Evolutionary conservation across 2,797 vertebrate genomes (phyloP), one percentile per base, ranked within the genome.

Genomic region (Sebastes reedi): DNA sequence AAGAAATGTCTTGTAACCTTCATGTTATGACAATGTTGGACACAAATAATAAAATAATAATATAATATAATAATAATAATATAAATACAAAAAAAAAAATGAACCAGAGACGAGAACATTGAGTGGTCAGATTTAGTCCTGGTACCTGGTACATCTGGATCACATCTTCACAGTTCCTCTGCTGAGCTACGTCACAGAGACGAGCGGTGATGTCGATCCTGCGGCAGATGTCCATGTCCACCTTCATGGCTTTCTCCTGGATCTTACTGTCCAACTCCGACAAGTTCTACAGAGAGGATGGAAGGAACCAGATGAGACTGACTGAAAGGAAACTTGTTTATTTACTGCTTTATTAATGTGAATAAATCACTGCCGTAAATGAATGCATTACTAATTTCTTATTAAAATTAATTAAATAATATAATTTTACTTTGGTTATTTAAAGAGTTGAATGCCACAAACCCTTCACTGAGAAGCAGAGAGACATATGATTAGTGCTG

Each of bases 171-270:
- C 97, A 99, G 96, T 98, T 99, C 55, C 98, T 96, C 94, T 99
- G 98, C 94, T 99, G 98, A 1, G 98, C 98, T 32, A 99, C 96
- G 0, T 98, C 98, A 0, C 98, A 99, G 58, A 99, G 90, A 22
- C 97, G 97, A 82, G 98, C 98, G 0, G 98, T 99, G 95, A 99
- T 99, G 75, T 99, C 98, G 0, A 99, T 99, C 80, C 98, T 95
- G 18, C 98, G 96, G 85, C 98, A 99, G 92, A 99, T 99, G 91
- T 99, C 98, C 98, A 99, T 99, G 91, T 99, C 98, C 76, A 99
- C 98, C 81, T 97, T 99, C 98, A 98, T 99, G 93, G 98, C 98
- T 87, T 99, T 99, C 91, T 99, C 98, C 92, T 99, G 98, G 90
- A 99, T 99, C 94, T 98, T 98, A 68, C 96, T 98, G 95, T 99